Evolutionary conservation across 2,888 invertebrate genomes (phyloP).

Genomic region (Ypsolopha sequella): DNA sequence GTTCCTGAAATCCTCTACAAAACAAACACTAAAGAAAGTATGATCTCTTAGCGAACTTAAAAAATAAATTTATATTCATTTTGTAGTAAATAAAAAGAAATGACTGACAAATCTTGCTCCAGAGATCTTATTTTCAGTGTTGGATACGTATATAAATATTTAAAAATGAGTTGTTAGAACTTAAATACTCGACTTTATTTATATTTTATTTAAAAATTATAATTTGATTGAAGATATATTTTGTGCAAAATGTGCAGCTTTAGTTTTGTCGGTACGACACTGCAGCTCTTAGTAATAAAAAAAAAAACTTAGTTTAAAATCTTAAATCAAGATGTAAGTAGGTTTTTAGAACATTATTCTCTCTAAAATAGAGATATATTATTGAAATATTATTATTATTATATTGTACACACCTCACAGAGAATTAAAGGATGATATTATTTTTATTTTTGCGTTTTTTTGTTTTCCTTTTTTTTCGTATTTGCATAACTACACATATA

Average conservation of each 20-base stretch:
- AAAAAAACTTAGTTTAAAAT: conserved; percentile 26
- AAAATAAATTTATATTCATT: too few relatives aligned
- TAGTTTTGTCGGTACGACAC: conserved; percentile 48
- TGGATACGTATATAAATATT: too few relatives aligned
- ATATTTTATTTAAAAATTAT: conserved; percentile 61
- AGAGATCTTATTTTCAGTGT: too few relatives aligned
- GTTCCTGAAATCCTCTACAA: too few relatives aligned
- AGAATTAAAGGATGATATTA: conserved; percentile 65
- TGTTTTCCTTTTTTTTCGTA: conserved; percentile 10
- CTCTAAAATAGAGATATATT: conserved; percentile 45
- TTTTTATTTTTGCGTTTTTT: conserved; percentile 32
- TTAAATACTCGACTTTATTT: conserved; percentile 66
- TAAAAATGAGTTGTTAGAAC: conserved; percentile 48
- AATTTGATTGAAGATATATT: conserved; percentile 40
- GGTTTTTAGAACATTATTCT: conserved; percentile 43
- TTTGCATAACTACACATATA: not conserved
- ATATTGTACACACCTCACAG: conserved; percentile 52
- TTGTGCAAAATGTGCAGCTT: conserved; percentile 13
- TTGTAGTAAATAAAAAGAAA: too few relatives aligned
- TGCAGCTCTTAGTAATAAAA: conserved; percentile 23
- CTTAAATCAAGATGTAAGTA: conserved; percentile 56
- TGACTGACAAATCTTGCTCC: too few relatives aligned
- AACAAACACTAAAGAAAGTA: too few relatives aligned
- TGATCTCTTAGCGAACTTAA: too few relatives aligned
- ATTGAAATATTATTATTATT: conserved; percentile 44